Percentiles rank a stretch among this genome's conserved stretches.
Evolutionary conservation across 1,140 invertebrate species (phyloP).

Genomic region (Leptinotarsa undecemlineata): DNA sequence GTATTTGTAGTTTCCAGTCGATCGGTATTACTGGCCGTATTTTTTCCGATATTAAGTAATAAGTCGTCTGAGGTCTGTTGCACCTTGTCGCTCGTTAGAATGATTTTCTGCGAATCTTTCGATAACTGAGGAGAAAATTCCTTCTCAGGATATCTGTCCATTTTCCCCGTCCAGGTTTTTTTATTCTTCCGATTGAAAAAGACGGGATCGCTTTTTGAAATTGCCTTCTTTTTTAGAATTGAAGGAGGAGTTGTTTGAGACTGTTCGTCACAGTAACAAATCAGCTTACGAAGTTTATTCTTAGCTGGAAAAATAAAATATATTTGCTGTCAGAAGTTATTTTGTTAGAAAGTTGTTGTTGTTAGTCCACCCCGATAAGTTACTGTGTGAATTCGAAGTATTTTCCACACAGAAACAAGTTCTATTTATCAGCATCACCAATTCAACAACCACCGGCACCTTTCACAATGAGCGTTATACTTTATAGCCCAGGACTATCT

Average conservation of each 20-base stretch:
- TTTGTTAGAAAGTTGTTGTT: no score
- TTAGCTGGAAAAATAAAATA: not conserved
- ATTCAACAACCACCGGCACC: no score
- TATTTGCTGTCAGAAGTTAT: not conserved
- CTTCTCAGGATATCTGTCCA: not conserved
- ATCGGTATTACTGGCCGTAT: not conserved
- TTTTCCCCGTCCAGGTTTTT: not conserved
- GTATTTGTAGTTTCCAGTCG: not conserved
- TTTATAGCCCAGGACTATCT: no score
- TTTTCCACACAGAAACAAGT: no score
- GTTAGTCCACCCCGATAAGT: no score
- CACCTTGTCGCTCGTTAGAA: slow-evolving; percentile 2
- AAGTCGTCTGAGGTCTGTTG: slow-evolving; percentile 9
- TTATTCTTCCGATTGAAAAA: not conserved
- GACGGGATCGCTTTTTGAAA: not conserved
- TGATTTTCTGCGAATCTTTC: not conserved
- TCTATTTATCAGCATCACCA: no score
- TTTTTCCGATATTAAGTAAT: not conserved
- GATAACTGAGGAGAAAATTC: not conserved
- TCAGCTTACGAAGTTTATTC: not conserved
- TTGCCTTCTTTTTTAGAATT: not conserved
- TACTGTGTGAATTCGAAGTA: no score
- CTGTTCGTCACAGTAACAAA: slow-evolving; percentile 12
- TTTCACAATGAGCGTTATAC: no score
- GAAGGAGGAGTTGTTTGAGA: slow-evolving; percentile 18